Base-by-base conservation (phyloP, 2,797 vertebrate genomes). In the Anguilla anguilla region DNA sequence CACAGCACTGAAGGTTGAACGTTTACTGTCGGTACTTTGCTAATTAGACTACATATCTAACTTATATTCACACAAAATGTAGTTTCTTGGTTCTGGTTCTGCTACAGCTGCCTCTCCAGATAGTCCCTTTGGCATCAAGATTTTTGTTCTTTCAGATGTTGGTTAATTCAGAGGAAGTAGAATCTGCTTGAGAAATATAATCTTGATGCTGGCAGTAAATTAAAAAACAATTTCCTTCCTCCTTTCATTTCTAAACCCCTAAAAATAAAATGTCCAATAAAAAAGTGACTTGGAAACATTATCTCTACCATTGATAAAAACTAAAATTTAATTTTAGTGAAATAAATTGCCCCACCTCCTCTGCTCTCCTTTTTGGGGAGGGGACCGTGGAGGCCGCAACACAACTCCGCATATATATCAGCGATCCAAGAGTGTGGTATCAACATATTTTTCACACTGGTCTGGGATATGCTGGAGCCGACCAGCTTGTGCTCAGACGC, bases 381-480 rank as follows among this genome's bases (percentile, higher is more conserved):
- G 13, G 53, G 1, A 13, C 53, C 13, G 53, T 1, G 53, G 53
- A 53, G 6, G 51, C 51, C 51, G 6, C 51, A 53, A 6, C 51
- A 53, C 51, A 53, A 53, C 53, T 53, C 17, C 15, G 43, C 39
- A 46, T 81, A 43, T 39, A 81, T 49, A 43, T 46, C 22, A 22
- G 19, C 19, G 39, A 81, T 81, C 43, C 46, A 11, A 53, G 46
- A 22, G 25, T 46, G 6, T 43, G 25, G 43, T 25, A 82, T 25
- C 9, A 6, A 82, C 43, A 82, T 0, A 51, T 49, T 6, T 82
- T 82, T 82, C 51, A n/a, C 28, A 77, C 6, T 19, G 85, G 86
- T 77, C 87, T 85, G 88, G 90, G 89, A 91, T 86, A 86, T 86
- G 11, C 85, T 81, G 87, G 91, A 92, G 92, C 93, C 91, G 61